Percentiles rank a stretch among this genome's conserved stretches.
Conservation (phyloP, 1,140 invertebrate species). For the Tribolium castaneum region DNA sequence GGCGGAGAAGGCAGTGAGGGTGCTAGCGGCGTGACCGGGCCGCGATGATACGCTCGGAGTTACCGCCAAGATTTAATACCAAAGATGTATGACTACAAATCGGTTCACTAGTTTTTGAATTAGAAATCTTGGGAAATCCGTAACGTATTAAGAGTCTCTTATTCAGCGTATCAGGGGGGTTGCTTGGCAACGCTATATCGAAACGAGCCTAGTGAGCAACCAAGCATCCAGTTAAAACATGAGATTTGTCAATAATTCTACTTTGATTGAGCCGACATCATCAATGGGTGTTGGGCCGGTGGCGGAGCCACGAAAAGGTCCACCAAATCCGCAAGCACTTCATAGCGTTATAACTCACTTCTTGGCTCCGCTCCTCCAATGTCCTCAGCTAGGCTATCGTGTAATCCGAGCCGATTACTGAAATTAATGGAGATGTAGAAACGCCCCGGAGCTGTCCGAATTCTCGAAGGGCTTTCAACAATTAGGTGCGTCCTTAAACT, state of each 20-base stretch:
- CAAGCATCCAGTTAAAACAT: constrained; percentile 51
- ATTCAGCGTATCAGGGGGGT: constrained; percentile 49
- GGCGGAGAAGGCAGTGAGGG: background rate
- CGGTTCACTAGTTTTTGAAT: constrained; percentile 50
- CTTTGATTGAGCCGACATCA: constrained; percentile 40
- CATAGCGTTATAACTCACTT: constrained; percentile 22
- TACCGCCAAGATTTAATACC: constrained; percentile 44
- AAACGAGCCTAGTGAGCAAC: constrained; percentile 49
- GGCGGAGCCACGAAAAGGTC: background rate
- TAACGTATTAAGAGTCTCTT: constrained; percentile 53
- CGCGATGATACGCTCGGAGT: constrained; percentile 11
- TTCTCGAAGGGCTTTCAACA: constrained; percentile 38
- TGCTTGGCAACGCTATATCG: constrained; percentile 53
- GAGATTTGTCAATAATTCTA: constrained; percentile 47
- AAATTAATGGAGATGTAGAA: constrained; percentile 43
- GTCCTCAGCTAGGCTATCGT: constrained; percentile 35
- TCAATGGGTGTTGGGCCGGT: background rate
- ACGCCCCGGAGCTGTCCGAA: constrained; percentile 36
- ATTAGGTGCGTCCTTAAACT: constrained; percentile 35
- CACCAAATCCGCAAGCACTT: constrained; percentile 3
- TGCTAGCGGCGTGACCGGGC: background rate
- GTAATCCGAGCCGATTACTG: constrained; percentile 34
- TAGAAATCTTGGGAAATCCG: constrained; percentile 54
- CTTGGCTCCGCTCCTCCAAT: constrained; percentile 24
- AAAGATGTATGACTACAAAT: constrained; percentile 48